Evolutionary conservation across 1,140 invertebrate species (phyloP), one percentile per base, ranked within the genome.

Genomic region (Potamilus streckersoni): DNA sequence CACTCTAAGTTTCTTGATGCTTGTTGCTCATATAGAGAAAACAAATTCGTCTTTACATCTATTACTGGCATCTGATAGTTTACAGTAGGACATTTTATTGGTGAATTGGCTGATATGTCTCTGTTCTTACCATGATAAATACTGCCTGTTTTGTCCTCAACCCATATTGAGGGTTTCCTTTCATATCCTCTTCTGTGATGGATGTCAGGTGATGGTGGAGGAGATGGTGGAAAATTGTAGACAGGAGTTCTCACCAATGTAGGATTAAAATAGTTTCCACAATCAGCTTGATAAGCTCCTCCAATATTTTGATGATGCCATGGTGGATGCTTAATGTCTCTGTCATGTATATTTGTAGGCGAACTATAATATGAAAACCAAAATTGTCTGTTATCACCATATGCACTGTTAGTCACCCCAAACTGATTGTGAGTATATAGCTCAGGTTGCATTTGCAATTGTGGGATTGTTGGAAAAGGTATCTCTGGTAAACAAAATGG

Each of bases 201-300:
- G 59, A 31, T 69, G 19, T 67, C 67, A 19, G 80, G 81, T 14
- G 81, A 80, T 49, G 72, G 72, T n/a, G 81, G 81, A 38, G 81
- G 81, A 2, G 81, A 82, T 3, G 79, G 81, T 2, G 81, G 81
- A 57, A 82, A 74, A 64, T 62, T 60, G 65, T 74, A 78, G 19
- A 60, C 15, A 27, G 65, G 56, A 15, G 38, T 13, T 64, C 61
- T 13, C 38, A 65, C 20, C n/a, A 14, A 23, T 31, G 69, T 8
- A 8, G 59, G 20, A 38, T 20, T 23, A 20, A 60, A 16, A 62
- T 16, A 27, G 60, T 2, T n/a, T 17, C 38, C 38, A 23, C 60
- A 31, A 49, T 49, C 38, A 31, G 13, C 58, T 60, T 59, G 61
- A 31, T 55, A 14, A 56, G 65, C 57, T 56, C 20, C 19, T 20